Evolutionary conservation across 1,140 invertebrate species (phyloP).

Genomic region (Tenebrio molitor): DNA sequence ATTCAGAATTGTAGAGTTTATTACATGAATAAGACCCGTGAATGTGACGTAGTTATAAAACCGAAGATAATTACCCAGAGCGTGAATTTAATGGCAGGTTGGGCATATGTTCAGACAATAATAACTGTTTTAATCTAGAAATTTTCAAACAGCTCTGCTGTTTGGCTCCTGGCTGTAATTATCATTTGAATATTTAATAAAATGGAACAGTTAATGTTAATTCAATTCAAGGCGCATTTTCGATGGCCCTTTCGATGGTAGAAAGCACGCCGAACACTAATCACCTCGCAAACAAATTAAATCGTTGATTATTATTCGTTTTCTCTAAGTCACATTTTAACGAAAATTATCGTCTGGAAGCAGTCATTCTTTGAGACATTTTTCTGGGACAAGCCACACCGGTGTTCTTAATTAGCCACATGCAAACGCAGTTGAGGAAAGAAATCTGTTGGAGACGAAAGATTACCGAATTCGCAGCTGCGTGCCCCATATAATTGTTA

Average conservation of each 20-base stretch:
- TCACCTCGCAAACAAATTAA: too few relatives aligned
- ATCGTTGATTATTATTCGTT: too few relatives aligned
- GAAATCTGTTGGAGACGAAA: too few relatives aligned
- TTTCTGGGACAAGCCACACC: too few relatives aligned
- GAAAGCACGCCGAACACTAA: too few relatives aligned
- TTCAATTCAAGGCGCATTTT: constrained; percentile 6
- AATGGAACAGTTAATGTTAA: background rate
- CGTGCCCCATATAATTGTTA: constrained; percentile 1
- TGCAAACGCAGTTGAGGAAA: too few relatives aligned
- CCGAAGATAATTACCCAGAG: constrained; percentile 20
- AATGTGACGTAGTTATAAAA: constrained; percentile 21
- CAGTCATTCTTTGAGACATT: too few relatives aligned
- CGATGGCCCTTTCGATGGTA: too few relatives aligned
- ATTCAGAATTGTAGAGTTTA: constrained; percentile 15
- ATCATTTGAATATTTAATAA: constrained; percentile 5
- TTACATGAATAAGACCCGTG: constrained; percentile 5
- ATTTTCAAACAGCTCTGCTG: constrained; percentile 7
- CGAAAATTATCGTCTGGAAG: too few relatives aligned
- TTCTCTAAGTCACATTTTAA: too few relatives aligned
- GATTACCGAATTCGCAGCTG: background rate
- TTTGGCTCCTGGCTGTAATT: constrained; percentile 1
- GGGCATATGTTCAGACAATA: constrained; percentile 16
- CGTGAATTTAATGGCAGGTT: constrained; percentile 18
- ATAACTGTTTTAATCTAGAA: constrained; percentile 32
- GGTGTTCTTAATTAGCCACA: too few relatives aligned